A percentile compares a stretch with the other conserved stretches of the same genome.
Evolutionary conservation across 2,113 vertebrate genomes (phyloP).

Genomic region (Rhodinocichla rosea): DNA sequence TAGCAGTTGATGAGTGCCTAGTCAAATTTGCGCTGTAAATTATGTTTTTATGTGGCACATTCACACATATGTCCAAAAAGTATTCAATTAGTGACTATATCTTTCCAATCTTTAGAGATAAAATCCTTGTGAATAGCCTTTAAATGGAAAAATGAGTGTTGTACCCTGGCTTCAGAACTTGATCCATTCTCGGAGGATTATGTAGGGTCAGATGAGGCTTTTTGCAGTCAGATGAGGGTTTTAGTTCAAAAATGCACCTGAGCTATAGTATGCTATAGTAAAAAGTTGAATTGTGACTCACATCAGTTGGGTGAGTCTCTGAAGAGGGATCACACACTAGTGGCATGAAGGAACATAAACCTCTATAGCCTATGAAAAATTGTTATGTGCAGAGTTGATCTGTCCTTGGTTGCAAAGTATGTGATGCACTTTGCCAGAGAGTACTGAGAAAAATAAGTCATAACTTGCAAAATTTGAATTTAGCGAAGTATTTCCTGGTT

Average conservation of each 20-base stretch:
- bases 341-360: background rate
- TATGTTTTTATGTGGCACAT: background rate
- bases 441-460: background rate
- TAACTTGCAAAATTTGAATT: background rate
- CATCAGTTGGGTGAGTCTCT: background rate
- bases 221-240: background rate
- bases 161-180: background rate
- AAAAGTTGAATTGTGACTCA: background rate
- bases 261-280: background rate
- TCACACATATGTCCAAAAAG: background rate
- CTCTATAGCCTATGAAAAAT: background rate
- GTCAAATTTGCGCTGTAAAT: background rate
- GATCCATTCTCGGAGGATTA: background rate
- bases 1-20: background rate
- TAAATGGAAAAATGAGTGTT: background rate
- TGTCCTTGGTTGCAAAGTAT: accelerated
- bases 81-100: background rate
- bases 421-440: background rate
- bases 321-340: background rate
- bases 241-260: background rate
- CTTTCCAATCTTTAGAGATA: background rate
- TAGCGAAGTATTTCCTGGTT: background rate
- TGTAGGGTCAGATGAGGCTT: background rate
- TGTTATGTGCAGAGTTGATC: background rate
- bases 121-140: background rate